phyloP scores from a whole-genome alignment of 2,113 vertebrate species.

The Centrocercus urophasianus region DNA sequence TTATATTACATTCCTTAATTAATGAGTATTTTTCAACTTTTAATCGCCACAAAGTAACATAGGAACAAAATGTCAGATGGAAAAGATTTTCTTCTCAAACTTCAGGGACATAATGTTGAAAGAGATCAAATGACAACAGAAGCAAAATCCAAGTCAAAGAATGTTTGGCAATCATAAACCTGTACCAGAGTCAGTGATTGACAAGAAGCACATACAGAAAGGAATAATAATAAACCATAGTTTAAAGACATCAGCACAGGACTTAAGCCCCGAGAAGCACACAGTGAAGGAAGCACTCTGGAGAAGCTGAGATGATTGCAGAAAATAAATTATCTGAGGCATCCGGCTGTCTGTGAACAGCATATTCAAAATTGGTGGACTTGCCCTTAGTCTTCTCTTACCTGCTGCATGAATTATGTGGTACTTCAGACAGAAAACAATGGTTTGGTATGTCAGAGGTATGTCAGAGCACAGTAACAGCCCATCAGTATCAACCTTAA shows the following conservation, averaged over 20 bases:
- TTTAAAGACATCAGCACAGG: no score
- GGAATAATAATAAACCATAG: neutral
- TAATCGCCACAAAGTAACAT: neutral
- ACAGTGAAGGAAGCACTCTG: neutral
- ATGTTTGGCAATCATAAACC: neutral
- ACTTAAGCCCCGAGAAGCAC: neutral
- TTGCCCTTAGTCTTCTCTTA: neutral
- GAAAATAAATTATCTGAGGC: neutral
- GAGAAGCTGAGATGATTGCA: neutral
- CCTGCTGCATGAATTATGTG: neutral
- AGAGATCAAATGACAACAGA: neutral
- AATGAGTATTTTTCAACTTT: neutral
- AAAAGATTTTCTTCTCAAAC: neutral
- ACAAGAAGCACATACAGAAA: neutral
- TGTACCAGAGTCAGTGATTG: neutral
- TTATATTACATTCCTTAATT: neutral
- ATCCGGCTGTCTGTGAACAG: neutral
- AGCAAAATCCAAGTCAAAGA: neutral
- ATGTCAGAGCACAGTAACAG: neutral
- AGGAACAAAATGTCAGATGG: neutral
- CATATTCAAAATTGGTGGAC: neutral
- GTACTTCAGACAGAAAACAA: neutral
- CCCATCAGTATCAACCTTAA: neutral
- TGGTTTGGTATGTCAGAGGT: neutral
- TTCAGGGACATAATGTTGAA: neutral